phyloP scores from a whole-genome alignment of 2,797 vertebrate genomes.

The Salarias fasciatus region DNA sequence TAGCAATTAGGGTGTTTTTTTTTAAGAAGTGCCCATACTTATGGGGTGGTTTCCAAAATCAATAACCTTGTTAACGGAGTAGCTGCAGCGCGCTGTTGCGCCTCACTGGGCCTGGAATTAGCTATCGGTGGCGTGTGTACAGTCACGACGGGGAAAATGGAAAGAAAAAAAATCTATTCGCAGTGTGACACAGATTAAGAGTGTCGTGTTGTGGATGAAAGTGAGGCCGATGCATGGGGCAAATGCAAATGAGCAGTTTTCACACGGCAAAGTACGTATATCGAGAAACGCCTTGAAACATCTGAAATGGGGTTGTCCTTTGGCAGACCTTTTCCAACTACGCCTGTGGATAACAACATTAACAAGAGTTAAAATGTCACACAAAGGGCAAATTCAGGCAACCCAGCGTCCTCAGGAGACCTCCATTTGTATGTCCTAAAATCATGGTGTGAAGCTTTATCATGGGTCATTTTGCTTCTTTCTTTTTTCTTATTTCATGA shows the following conservation, averaged over 20 bases:
- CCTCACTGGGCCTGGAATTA: constrained; percentile 58
- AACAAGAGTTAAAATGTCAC: constrained; percentile 51
- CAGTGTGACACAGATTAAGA: constrained; percentile 46
- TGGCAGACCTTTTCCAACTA: constrained; percentile 29
- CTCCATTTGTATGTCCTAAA: background rate
- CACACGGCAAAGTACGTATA: background rate
- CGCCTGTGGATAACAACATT: constrained; percentile 38
- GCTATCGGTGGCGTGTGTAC: constrained; percentile 39
- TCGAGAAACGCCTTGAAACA: constrained; percentile 1
- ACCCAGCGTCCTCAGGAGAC: constrained; percentile 13
- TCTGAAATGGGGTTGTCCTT: background rate
- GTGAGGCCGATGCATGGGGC: background rate
- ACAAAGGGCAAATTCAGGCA: constrained; percentile 16
- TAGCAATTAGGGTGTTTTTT: constrained; percentile 66
- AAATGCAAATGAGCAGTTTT: constrained; percentile 43
- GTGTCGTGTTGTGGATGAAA: constrained; percentile 37
- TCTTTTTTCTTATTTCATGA: too few relatives aligned
- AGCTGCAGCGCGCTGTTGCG: constrained; percentile 49
- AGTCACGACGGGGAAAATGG: constrained; percentile 37
- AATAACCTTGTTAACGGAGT: constrained; percentile 71
- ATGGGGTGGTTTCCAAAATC: constrained; percentile 63
- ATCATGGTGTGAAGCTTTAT: background rate
- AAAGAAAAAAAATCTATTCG: constrained; percentile 44
- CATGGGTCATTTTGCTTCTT: constrained; percentile 3
- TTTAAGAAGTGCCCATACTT: constrained; percentile 46